Conservation (phyloP, 2,113 vertebrate genomes). For the Oreotrochilus melanogaster region DNA sequence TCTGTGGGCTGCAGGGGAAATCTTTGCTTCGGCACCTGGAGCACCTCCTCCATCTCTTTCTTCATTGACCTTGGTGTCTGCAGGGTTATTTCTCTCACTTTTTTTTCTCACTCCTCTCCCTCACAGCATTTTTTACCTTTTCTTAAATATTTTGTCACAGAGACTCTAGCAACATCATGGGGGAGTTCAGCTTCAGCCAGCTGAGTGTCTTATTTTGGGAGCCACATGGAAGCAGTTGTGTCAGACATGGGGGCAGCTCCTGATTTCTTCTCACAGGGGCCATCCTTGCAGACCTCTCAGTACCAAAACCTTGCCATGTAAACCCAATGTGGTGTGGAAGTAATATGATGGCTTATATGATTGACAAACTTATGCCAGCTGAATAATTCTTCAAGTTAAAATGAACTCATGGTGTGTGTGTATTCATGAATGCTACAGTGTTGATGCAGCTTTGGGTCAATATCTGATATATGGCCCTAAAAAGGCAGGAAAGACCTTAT, state of each 20-base stretch:
- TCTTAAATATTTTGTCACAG: not conserved
- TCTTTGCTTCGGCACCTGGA: not conserved
- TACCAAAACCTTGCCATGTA: not conserved
- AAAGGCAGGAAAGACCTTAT: not conserved
- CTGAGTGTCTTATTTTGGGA: not conserved
- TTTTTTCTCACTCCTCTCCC: not conserved
- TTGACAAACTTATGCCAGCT: not conserved
- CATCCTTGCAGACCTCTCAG: not conserved
- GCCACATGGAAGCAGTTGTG: not conserved
- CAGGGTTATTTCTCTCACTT: not conserved
- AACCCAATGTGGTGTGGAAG: not conserved
- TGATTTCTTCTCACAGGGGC: not conserved
- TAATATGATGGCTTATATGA: not conserved
- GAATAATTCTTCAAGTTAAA: not conserved
- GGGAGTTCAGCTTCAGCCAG: not conserved
- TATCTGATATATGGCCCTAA: not conserved
- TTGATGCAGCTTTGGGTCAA: not conserved
- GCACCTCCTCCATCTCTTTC: not conserved
- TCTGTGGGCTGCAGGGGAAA: not conserved
- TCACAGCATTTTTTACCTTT: not conserved
- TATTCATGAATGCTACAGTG: not conserved
- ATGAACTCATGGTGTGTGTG: not conserved
- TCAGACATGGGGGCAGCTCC: accelerated
- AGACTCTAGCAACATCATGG: not conserved
- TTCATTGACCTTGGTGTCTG: not conserved